phyloP scores from a whole-genome alignment of 2,888 invertebrate species.

The Lasiommata megera region DNA sequence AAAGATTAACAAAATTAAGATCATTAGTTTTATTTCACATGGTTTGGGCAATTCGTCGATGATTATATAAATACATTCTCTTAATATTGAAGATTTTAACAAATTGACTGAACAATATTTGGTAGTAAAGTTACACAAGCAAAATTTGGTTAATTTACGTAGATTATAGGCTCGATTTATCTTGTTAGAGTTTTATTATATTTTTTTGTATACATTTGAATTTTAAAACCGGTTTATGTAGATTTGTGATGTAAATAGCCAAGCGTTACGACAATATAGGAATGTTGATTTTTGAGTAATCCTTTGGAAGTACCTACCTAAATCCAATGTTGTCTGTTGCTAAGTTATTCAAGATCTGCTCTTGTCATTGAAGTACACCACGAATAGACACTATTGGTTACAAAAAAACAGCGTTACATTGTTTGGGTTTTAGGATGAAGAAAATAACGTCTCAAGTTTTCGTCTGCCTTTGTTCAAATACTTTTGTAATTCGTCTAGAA shows the following conservation, averaged over 20 bases:
- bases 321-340: not conserved
- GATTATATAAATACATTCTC: not conserved
- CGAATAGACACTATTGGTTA: not conserved
- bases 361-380: too few relatives aligned
- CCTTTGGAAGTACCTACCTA: not conserved
- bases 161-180: not conserved
- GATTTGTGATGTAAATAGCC: not conserved
- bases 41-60: not conserved
- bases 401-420: not conserved
- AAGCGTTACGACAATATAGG: not conserved
- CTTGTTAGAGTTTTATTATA: not conserved
- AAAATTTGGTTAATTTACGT: not conserved
- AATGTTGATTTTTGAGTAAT: not conserved
- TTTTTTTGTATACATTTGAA: not conserved
- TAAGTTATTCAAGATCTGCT: too few relatives aligned
- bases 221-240: not conserved
- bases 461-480: not conserved
- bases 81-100: not conserved
- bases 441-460: not conserved
- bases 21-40: not conserved
- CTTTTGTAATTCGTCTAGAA: not conserved
- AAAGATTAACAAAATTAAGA: not conserved
- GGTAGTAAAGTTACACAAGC: constrained; percentile 7
- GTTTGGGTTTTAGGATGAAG: not conserved
- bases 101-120: not conserved